These are phyloP conservation scores for Loris lydekkerianus DNA, from an alignment of 2,797 vertebrate genomes.

Conservation along the genomic window DNA sequence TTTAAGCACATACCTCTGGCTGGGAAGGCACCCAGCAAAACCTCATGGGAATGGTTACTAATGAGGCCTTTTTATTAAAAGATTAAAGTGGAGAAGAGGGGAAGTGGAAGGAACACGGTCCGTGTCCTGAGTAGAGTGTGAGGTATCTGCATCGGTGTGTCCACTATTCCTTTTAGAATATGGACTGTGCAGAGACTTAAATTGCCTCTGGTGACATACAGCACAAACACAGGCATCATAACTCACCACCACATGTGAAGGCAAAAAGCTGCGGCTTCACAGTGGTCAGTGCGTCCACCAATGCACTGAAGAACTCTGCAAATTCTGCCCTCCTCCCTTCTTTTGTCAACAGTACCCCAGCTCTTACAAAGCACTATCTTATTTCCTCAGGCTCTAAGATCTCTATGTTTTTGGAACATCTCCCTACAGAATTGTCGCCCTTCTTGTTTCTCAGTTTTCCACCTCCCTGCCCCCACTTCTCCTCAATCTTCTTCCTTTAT, in stretches of 20 bases:
- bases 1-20: background rate
- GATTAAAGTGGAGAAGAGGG: background rate
- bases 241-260: background rate
- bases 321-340: background rate
- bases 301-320: background rate
- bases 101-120: background rate
- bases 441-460: background rate
- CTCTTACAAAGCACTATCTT: background rate
- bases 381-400: background rate
- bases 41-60: background rate
- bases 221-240: background rate
- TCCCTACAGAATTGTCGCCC: background rate
- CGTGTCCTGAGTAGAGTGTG: rapidly evolving
- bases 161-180: background rate
- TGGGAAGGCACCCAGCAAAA: background rate
- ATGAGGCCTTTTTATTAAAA: background rate
- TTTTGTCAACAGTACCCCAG: background rate
- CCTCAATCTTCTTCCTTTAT: background rate
- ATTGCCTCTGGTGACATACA: background rate
- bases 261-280: background rate
- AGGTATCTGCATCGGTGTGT: no score
- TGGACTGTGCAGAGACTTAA: background rate
- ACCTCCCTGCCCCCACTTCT: background rate
- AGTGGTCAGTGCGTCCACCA: background rate
- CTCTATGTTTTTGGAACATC: background rate